Percentiles rank a stretch among this genome's conserved stretches.
Evolutionary conservation across 2,113 vertebrate genomes (phyloP).

Genomic region (Mustela nigripes): DNA sequence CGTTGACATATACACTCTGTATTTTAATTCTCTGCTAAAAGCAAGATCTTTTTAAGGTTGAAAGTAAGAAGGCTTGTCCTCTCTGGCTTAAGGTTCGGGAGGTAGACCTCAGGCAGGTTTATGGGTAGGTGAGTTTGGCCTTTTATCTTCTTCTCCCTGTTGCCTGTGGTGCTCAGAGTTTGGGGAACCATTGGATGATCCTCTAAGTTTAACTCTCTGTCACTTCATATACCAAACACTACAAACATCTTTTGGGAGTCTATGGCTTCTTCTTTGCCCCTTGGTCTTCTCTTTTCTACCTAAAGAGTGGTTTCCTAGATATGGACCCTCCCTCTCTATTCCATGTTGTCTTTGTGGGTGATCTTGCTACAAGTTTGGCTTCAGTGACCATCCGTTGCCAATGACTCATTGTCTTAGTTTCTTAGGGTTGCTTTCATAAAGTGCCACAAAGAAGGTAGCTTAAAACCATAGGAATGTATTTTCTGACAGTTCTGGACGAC

Average conservation of each 20-base stretch:
- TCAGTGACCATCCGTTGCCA: neutral
- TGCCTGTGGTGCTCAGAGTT: neutral
- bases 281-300: neutral
- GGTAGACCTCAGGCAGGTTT: fast-evolving
- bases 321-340: neutral
- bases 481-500: neutral
- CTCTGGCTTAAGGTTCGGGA: neutral
- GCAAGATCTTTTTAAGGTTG: neutral
- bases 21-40: slow-evolving; percentile 11
- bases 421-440: neutral
- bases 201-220: neutral
- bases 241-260: neutral
- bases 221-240: neutral
- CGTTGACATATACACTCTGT: neutral
- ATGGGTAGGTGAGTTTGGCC: neutral
- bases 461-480: neutral
- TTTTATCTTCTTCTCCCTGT: neutral
- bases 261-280: neutral
- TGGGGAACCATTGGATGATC: neutral
- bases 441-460: neutral
- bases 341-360: neutral
- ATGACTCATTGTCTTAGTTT: neutral
- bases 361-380: neutral
- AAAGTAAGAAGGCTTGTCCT: neutral
- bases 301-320: neutral